Conservation (phyloP, 2,888 invertebrate genomes). For the Cephalotes varians region DNA sequence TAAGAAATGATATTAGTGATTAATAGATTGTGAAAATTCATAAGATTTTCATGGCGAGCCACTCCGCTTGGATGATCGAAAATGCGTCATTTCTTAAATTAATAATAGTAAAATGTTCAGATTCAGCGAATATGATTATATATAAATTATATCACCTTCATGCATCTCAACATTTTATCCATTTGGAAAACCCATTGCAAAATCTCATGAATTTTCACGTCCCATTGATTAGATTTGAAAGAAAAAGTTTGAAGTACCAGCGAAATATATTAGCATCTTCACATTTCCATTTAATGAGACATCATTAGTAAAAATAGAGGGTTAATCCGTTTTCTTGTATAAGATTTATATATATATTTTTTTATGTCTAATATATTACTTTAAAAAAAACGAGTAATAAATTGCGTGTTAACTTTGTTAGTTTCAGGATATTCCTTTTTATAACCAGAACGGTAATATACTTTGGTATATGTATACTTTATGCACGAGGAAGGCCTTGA, state of each 20-base stretch:
- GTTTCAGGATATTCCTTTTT: constrained; percentile 66
- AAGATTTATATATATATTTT: constrained; percentile 63
- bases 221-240: constrained; percentile 38
- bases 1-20: constrained; percentile 19
- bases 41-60: neutral
- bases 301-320: constrained; percentile 74
- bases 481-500: constrained; percentile 74
- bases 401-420: constrained; percentile 66
- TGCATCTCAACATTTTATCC: neutral
- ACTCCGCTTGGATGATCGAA: neutral
- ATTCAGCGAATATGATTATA: constrained; percentile 16
- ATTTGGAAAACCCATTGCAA: neutral
- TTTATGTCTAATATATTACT: constrained; percentile 72
- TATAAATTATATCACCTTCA: neutral
- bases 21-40: constrained; percentile 23
- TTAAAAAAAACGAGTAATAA: constrained; percentile 66
- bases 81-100: neutral
- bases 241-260: constrained; percentile 56
- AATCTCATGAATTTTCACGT: constrained; percentile 15
- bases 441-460: constrained; percentile 76
- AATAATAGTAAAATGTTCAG: neutral
- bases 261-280: constrained; percentile 65
- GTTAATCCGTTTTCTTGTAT: constrained; percentile 59
- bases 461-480: constrained; percentile 77
- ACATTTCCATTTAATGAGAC: constrained; percentile 58